A percentile compares a stretch with the other conserved stretches of the same genome.
These are phyloP conservation scores for Melanostoma scalare DNA, from an alignment of 2,888 invertebrate genomes.

Conservation along the genomic window DNA sequence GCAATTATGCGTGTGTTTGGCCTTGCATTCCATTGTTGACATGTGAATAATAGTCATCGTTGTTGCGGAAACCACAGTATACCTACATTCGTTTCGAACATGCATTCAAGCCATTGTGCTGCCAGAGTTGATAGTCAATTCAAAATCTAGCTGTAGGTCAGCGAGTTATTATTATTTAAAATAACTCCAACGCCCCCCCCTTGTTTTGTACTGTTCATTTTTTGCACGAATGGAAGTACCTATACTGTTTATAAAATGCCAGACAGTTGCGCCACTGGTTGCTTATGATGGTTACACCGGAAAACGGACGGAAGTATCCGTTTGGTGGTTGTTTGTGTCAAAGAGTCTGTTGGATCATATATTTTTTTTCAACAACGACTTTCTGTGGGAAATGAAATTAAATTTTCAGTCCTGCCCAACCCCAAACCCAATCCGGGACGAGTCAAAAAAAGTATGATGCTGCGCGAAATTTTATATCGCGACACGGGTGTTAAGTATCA, in stretches of 20 bases:
- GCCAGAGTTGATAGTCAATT: neutral
- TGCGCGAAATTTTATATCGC: slow-evolving; percentile 36
- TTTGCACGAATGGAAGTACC: slow-evolving; percentile 20
- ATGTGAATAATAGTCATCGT: slow-evolving; percentile 42
- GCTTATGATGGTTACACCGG: neutral
- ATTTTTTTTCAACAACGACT: neutral
- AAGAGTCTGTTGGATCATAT: neutral
- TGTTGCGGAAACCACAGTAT: slow-evolving; percentile 52
- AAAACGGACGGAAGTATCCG: slow-evolving; percentile 20
- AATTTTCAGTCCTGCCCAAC: neutral
- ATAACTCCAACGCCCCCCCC: slow-evolving; percentile 36
- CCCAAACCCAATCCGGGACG: neutral
- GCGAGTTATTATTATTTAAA: slow-evolving; percentile 63
- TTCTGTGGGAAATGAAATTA: neutral
- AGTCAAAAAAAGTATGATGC: neutral
- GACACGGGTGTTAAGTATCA: slow-evolving; percentile 64
- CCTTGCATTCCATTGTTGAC: slow-evolving; percentile 14
- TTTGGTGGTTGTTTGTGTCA: slow-evolving; percentile 14
- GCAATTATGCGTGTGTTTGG: slow-evolving; percentile 14
- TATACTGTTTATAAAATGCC: neutral
- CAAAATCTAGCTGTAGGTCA: slow-evolving; percentile 1
- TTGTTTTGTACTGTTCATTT: slow-evolving; percentile 15
- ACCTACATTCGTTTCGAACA: no score
- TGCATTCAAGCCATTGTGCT: slow-evolving; percentile 24
- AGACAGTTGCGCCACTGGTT: slow-evolving; percentile 19